Base-by-base conservation (phyloP, 1,140 invertebrate species). In the Proctacanthus coquilletti region DNA sequence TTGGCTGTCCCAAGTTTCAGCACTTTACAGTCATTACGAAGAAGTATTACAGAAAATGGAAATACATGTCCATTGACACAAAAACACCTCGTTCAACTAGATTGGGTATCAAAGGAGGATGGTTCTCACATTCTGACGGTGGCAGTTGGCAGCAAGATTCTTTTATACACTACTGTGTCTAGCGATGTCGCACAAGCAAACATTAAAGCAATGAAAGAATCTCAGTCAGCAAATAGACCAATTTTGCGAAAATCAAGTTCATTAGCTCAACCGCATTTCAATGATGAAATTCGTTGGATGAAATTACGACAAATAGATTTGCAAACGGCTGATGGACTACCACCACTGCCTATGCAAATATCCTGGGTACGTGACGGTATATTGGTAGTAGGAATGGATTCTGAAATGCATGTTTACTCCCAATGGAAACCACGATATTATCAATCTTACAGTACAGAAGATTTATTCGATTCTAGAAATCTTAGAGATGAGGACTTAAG, bases 81-180 rank as follows among this genome's bases (percentile, higher is more conserved):
- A 51, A 87, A 87, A 60, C 81, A 85, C 60, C 59, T 85, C 4
- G 87, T 98, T 2, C 89, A 95, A 53, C 61, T 99, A 20, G 95
- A 98, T 64, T 99, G 95, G 95, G 93, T 97, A 3, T 96, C 93
- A 0, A 94, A 94, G 45, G 94, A 98, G 57, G 94, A 99, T 63
- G 95, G 95, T 3, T 92, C 89, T 0, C 94, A 98, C 62, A 91
- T 98, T 46, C 63, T 99, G 5, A 98, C 95, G 0, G 89, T 98
- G 0, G 92, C 84, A 0, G 86, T 98, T 33, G 92, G 92, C 2
- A 89, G 88, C 34, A 91, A 95, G 60, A 78, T 88, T 3, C 68
- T 88, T 55, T 51, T 87, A 0, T 87, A 86, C 38, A 87, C 84
- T 1, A 79, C 83, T 0, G 79, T 88, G 0, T 86, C 83, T 14